phyloP scores from a whole-genome alignment of 2,888 invertebrate genomes.

The Hemithea aestivaria region DNA sequence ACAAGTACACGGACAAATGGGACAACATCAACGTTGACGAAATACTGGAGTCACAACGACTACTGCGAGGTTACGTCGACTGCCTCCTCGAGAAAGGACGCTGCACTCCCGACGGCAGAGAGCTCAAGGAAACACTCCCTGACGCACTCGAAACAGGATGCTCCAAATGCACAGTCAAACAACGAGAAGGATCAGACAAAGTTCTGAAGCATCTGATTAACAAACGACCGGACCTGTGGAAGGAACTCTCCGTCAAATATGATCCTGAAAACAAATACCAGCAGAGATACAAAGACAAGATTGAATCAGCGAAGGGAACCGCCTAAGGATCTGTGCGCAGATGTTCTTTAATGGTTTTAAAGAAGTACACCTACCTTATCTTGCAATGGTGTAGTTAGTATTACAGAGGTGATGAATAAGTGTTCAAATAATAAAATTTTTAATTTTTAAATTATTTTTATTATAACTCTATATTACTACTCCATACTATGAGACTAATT shows the following conservation, averaged over 20 bases:
- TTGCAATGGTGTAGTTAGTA: neutral
- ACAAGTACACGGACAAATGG: constrained; percentile 83
- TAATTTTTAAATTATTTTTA: constrained; percentile 4
- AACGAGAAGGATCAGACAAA: constrained; percentile 77
- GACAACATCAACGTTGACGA: constrained; percentile 84
- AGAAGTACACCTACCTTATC: neutral
- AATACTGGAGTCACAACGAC: constrained; percentile 81
- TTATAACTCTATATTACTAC: too few relatives aligned
- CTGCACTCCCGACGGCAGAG: constrained; percentile 84
- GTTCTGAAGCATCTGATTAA: constrained; percentile 84
- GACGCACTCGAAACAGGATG: constrained; percentile 86
- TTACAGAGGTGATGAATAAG: neutral
- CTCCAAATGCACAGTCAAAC: constrained; percentile 83
- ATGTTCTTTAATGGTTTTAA: neutral
- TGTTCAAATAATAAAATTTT: neutral
- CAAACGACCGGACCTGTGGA: constrained; percentile 83
- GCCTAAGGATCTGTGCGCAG: constrained; percentile 7
- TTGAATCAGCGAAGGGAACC: constrained; percentile 45
- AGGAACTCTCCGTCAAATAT: constrained; percentile 82
- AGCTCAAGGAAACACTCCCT: constrained; percentile 80
- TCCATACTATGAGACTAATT: too few relatives aligned
- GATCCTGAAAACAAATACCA: constrained; percentile 85
- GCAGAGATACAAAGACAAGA: constrained; percentile 79
- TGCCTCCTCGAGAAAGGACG: constrained; percentile 82
- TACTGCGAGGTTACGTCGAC: constrained; percentile 83